Conservation (phyloP, 2,797 vertebrate species). For the Pseudochaenichthys georgianus region DNA sequence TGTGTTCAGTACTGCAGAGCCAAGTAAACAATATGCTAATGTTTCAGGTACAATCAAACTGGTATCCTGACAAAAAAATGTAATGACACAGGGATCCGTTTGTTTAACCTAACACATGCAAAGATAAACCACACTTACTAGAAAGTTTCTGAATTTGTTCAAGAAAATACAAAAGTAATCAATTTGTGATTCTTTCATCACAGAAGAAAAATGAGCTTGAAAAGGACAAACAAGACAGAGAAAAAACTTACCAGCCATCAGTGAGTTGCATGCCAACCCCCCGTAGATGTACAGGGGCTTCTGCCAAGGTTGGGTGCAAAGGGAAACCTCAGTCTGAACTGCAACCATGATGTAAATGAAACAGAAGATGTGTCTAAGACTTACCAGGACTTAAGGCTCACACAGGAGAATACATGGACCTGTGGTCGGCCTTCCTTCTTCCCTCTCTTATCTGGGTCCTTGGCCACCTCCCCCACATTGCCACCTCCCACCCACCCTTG, state of each 20-base stretch:
- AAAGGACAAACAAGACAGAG: neutral
- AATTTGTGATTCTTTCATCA: neutral
- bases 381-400: neutral
- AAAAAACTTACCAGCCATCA: constrained; percentile 81
- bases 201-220: neutral
- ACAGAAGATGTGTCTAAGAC: constrained; percentile 28
- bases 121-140: neutral
- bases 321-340: constrained; percentile 52
- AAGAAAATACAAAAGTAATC: neutral
- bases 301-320: constrained; percentile 57
- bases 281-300: constrained; percentile 64
- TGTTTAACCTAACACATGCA: neutral
- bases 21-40: neutral
- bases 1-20: neutral
- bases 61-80: neutral
- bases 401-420: constrained; percentile 34
- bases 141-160: neutral
- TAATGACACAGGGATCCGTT: neutral
- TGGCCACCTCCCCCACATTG: constrained; percentile 59
- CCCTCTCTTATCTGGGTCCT: constrained; percentile 57
- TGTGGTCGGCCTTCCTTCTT: constrained; percentile 20
- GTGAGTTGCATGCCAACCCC: constrained; percentile 74
- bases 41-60: neutral
- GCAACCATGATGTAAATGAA: constrained; percentile 67
- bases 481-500: constrained; percentile 36